phyloP scores from a whole-genome alignment of 2,888 invertebrate species.

The Xylophagus ater region DNA sequence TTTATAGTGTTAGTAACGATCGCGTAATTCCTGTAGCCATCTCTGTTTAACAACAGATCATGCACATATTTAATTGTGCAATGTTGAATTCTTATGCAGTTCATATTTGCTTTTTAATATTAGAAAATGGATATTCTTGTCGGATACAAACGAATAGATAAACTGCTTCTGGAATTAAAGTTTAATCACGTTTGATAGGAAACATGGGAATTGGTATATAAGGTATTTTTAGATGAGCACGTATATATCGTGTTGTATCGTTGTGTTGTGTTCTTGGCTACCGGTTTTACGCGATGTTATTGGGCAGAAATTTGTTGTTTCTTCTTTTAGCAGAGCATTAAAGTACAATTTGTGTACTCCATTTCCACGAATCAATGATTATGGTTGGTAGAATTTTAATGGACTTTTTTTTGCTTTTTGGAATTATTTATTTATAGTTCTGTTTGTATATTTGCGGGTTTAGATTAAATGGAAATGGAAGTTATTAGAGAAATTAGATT shows the following conservation, averaged over 20 bases:
- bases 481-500: too few species aligned
- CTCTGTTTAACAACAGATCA: constrained; percentile 12
- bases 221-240: not conserved
- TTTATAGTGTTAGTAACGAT: constrained; percentile 6
- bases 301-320: constrained; percentile 22
- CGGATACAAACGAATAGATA: too few species aligned
- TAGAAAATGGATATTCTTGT: not conserved
- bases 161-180: constrained; percentile 1
- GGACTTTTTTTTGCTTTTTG: too few species aligned
- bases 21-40: constrained; percentile 16
- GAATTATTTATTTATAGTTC: too few species aligned
- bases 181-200: constrained; percentile 2
- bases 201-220: constrained; percentile 1
- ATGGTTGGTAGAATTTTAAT: not conserved
- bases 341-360: not conserved
- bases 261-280: constrained; percentile 23
- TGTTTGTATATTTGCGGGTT: too few species aligned
- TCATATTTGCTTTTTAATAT: constrained; percentile 1
- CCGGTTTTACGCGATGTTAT: constrained; percentile 38
- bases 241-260: constrained; percentile 15
- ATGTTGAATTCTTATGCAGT: not conserved
- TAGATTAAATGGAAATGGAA: too few species aligned
- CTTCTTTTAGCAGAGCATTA: constrained; percentile 11
- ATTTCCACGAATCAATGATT: not conserved
- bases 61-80: constrained; percentile 1